Conservation (phyloP, 2,113 vertebrate genomes). For the Triplophysa rosa region DNA sequence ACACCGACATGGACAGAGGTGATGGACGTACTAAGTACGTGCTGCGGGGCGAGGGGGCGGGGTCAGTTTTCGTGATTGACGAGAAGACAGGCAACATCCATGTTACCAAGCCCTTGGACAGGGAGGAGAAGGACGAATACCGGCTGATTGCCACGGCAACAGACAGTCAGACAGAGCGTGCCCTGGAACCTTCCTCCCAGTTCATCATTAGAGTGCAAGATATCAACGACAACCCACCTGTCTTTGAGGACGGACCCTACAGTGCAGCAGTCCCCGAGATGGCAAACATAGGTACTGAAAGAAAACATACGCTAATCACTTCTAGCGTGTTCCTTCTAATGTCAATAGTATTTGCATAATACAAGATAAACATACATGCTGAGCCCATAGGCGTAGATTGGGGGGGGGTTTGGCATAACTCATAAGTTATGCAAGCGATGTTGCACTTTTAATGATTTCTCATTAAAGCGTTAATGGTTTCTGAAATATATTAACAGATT, state of each 20-base stretch:
- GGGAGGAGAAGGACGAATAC: slow-evolving; percentile 90
- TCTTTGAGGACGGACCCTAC: slow-evolving; percentile 86
- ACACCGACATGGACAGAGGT: slow-evolving; percentile 88
- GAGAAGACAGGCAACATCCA: slow-evolving; percentile 93
- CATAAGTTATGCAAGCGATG: too few species aligned
- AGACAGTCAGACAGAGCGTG: slow-evolving; percentile 84
- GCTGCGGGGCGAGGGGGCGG: slow-evolving; percentile 87
- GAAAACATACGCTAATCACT: not conserved
- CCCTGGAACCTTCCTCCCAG: slow-evolving; percentile 88
- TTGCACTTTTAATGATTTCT: too few species aligned
- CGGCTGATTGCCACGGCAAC: slow-evolving; percentile 85
- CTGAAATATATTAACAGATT: too few species aligned
- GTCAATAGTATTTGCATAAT: slow-evolving; percentile 25
- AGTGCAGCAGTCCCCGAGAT: slow-evolving; percentile 86
- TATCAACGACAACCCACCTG: slow-evolving; percentile 90
- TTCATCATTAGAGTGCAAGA: slow-evolving; percentile 92
- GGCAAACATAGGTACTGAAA: slow-evolving; percentile 82
- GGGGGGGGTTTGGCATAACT: too few species aligned
- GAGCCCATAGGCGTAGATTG: not conserved
- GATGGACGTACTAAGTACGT: slow-evolving; percentile 88
- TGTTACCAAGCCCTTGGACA: slow-evolving; percentile 89
- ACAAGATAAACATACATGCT: not conserved
- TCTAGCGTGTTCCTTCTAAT: not conserved
- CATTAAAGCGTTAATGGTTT: too few species aligned
- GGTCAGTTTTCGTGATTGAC: slow-evolving; percentile 90